Percentiles rank a stretch among this genome's conserved stretches.
Conservation (phyloP, 2,797 vertebrate species). For the Todus mexicanus region DNA sequence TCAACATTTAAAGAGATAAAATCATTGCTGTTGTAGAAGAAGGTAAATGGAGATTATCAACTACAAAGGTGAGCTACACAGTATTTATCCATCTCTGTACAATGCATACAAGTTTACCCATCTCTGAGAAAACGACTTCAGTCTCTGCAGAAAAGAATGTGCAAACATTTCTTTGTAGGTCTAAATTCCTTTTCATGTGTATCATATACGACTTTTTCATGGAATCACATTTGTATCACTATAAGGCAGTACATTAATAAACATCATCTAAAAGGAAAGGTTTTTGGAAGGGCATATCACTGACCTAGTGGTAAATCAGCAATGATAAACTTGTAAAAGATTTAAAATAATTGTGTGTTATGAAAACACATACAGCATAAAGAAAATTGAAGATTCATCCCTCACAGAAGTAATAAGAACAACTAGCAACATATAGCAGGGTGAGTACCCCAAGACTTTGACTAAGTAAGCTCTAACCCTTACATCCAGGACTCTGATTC, state of each 20-base stretch:
- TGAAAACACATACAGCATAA: neutral
- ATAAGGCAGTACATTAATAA: neutral
- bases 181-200: neutral
- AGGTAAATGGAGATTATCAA: neutral
- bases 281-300: neutral
- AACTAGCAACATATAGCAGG: neutral
- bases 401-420: neutral
- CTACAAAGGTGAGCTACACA: neutral
- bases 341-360: neutral
- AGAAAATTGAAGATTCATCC: neutral
- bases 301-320: neutral
- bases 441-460: neutral
- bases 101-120: neutral
- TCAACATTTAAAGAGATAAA: slow-evolving; percentile 9
- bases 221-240: neutral
- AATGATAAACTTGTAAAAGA: neutral
- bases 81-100: neutral
- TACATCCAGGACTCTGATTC: neutral
- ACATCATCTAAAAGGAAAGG: neutral
- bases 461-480: neutral
- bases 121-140: neutral
- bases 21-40: neutral
- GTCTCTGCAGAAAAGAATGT: neutral
- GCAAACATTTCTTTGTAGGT: neutral
- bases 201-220: neutral